A percentile compares a stretch with the other conserved stretches of the same genome.
Conservation (phyloP, 2,113 vertebrate species). For the Andinoacara biseriatus region DNA sequence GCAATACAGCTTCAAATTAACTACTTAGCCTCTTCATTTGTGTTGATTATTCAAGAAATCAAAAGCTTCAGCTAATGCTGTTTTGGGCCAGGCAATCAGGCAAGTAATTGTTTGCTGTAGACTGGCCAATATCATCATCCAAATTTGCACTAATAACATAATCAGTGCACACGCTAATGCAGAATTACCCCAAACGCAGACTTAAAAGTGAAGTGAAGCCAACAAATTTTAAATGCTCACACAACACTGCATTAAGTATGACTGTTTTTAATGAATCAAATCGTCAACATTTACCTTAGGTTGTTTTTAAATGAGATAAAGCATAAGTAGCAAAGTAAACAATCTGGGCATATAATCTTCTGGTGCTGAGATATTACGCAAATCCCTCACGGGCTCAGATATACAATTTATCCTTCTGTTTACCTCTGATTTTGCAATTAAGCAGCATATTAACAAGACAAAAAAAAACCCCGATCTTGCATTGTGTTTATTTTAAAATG, state of each 20-base stretch:
- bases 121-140: slow-evolving; percentile 31
- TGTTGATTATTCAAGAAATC: slow-evolving; percentile 54
- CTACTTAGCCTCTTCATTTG: slow-evolving; percentile 46
- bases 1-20: slow-evolving; percentile 52
- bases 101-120: slow-evolving; percentile 41
- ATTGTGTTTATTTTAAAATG: slow-evolving; percentile 12
- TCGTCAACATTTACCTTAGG: slow-evolving; percentile 25
- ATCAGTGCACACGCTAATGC: slow-evolving; percentile 23
- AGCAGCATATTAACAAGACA: slow-evolving; percentile 28
- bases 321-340: slow-evolving; percentile 40
- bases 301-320: slow-evolving; percentile 35
- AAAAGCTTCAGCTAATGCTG: slow-evolving; percentile 54
- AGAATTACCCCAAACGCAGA: slow-evolving; percentile 9
- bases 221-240: background rate
- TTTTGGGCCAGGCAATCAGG: slow-evolving; percentile 48
- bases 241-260: background rate
- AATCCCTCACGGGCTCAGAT: slow-evolving; percentile 56
- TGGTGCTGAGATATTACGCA: slow-evolving; percentile 10
- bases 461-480: background rate
- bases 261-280: slow-evolving; percentile 14
- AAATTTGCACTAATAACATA: slow-evolving; percentile 36
- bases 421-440: slow-evolving; percentile 55
- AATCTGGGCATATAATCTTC: slow-evolving; percentile 36
- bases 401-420: slow-evolving; percentile 34
- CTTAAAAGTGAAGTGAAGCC: background rate